Conservation (phyloP, 1,140 invertebrate species). For the Dolichoris vasculosae region DNA sequence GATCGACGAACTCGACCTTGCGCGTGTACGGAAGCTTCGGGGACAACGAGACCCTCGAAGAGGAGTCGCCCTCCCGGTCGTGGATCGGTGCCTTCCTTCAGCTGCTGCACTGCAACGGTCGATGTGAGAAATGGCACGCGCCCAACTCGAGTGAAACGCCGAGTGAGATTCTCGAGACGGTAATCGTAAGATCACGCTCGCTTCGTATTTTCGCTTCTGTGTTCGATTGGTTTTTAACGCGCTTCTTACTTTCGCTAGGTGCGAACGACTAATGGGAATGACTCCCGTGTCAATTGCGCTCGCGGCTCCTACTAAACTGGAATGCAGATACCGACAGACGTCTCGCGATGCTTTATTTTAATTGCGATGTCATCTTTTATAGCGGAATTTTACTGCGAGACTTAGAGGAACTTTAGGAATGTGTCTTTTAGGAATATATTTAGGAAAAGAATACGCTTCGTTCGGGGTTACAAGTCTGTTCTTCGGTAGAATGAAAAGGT, state of each 20-base stretch:
- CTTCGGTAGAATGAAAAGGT: too few species aligned
- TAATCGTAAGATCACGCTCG: neutral
- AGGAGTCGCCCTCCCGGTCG: neutral
- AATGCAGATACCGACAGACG: neutral
- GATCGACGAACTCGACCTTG: conserved; percentile 15
- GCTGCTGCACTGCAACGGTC: conserved; percentile 8
- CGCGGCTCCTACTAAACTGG: neutral
- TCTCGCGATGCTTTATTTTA: neutral
- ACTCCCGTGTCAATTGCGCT: neutral
- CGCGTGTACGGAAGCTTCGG: neutral
- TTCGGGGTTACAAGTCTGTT: too few species aligned
- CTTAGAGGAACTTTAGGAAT: neutral
- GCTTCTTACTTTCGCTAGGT: too few species aligned
- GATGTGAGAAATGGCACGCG: neutral
- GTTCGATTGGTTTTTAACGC: neutral
- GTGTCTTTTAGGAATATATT: neutral
- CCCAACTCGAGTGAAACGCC: neutral
- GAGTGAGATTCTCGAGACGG: neutral
- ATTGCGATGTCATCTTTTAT: neutral
- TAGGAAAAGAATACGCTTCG: neutral
- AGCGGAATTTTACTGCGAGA: too few species aligned
- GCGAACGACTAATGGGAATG: neutral
- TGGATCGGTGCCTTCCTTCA: neutral
- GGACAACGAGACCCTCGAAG: neutral
- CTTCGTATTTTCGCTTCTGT: neutral